phyloP scores from a whole-genome alignment of 1,140 invertebrate genomes.

The Coenobita brevimanus region DNA sequence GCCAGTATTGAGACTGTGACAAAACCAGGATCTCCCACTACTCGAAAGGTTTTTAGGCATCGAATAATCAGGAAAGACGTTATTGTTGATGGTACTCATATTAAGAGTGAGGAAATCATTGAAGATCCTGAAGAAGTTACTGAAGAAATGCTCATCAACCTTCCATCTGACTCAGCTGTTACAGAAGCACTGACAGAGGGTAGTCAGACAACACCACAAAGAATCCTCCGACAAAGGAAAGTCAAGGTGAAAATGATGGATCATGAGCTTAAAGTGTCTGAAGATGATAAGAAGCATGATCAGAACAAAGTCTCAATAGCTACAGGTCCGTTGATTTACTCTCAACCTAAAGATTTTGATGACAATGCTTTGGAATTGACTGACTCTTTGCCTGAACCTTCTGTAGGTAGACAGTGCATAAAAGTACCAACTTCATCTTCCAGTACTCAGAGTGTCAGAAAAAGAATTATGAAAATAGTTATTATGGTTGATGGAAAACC shows the following conservation, averaged over 20 bases:
- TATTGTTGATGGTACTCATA: conserved; percentile 46
- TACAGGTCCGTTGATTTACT: not conserved
- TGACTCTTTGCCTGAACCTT: too few species aligned
- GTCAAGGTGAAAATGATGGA: conserved; percentile 35
- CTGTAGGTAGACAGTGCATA: too few species aligned
- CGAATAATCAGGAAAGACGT: conserved; percentile 38
- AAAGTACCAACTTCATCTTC: too few species aligned
- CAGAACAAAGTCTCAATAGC: not conserved
- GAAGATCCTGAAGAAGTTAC: conserved; percentile 39
- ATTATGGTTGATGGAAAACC: conserved; percentile 32
- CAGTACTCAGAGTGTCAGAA: not conserved
- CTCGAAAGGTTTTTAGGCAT: conserved; percentile 8
- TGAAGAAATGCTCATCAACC: not conserved
- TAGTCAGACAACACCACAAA: not conserved
- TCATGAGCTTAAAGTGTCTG: conserved; percentile 17
- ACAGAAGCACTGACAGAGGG: conserved; percentile 17
- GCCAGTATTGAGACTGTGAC: conserved; percentile 32
- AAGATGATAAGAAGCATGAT: conserved; percentile 23
- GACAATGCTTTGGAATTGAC: too few species aligned
- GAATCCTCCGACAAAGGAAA: conserved; percentile 3
- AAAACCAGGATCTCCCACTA: not conserved
- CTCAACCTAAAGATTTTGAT: not conserved
- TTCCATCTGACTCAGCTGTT: conserved; percentile 6
- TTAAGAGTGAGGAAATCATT: conserved; percentile 38
- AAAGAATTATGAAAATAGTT: not conserved